Evolutionary conservation across 2,888 invertebrate species (phyloP).

Genomic region (Leucophenga montana): DNA sequence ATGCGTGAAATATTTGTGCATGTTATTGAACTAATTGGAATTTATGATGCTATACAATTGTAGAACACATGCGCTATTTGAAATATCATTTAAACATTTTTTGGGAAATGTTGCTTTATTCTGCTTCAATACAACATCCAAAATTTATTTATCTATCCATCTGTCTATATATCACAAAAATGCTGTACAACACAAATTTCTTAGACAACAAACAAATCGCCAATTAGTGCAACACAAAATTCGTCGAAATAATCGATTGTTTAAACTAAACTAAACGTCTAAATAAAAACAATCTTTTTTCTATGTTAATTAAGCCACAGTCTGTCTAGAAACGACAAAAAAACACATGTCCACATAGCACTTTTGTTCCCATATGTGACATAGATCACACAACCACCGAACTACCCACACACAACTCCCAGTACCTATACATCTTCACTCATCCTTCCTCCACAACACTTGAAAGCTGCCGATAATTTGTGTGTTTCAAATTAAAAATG

Average conservation of each 20-base stretch:
- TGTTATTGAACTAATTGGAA: conserved; percentile 35
- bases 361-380: conserved; percentile 42
- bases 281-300: not conserved
- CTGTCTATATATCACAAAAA: too few species aligned
- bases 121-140: too few species aligned
- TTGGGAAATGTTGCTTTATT: too few species aligned
- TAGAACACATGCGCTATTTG: too few species aligned
- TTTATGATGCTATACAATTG: conserved; percentile 29
- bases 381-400: not conserved
- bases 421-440: not conserved
- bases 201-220: conserved; percentile 37
- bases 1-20: too few species aligned
- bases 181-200: too few species aligned
- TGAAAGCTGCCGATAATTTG: conserved; percentile 43
- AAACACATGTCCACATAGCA: conserved; percentile 64
- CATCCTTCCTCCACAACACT: not conserved
- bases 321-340: conserved; percentile 6
- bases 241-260: too few species aligned
- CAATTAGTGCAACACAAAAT: conserved; percentile 41
- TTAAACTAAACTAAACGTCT: conserved; percentile 37
- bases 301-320: conserved; percentile 5
- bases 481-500: conserved; percentile 64
- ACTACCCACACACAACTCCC: not conserved
- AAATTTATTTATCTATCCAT: too few species aligned
- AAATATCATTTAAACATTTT: too few species aligned